Base-by-base conservation (phyloP, 2,888 invertebrate species). In the Drosophila tanythrix region DNA sequence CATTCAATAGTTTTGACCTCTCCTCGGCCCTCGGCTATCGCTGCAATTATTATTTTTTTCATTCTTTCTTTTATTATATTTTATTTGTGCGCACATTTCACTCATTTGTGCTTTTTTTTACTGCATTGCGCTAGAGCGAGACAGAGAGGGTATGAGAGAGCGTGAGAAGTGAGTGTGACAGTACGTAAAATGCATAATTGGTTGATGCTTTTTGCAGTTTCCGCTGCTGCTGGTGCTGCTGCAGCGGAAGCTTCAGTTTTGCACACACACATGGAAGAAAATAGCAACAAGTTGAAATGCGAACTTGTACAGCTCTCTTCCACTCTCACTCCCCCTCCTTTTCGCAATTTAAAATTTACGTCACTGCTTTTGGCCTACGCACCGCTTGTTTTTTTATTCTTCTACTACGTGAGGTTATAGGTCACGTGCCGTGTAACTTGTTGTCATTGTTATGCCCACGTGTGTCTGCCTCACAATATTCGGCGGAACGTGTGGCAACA, bases 401-500 rank as follows among this genome's bases (percentile, higher is more conserved):
- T 15, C 53, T 15, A 15, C 46, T 21, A 46, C 25, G 15, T 25
- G 40, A 66, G 80, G 80, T 77, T 69, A 79, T 79, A 70, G 81
- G 81, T 81, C 81, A 81, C 81, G 81, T 81, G 81, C 61, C 70
- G 73, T 31, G 57, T 70, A 72, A 63, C 56, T 40, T 31, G 58
- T 62, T 72, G 75, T 61, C 70, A 56, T 82, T 82, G 69, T 72
- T 67, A 79, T 57, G 52, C 83, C 74, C 88, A 86, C 88, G 83
- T 83, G 86, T 70, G 76, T 50, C 52, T 46, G 46, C 46, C 46
- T 25, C 64, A 73, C 68, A 61, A 70, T 31, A 43, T 71, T 62
- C 55, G 83, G 70, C 58, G 74, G 73, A 70, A 88, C 85, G 88
- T 85, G 85, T 85, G 88, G 80, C 83, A 83, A 85, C 85, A 85